Evolutionary conservation across 2,888 invertebrate species (phyloP).

Genomic region (Dendrolimus houi): DNA sequence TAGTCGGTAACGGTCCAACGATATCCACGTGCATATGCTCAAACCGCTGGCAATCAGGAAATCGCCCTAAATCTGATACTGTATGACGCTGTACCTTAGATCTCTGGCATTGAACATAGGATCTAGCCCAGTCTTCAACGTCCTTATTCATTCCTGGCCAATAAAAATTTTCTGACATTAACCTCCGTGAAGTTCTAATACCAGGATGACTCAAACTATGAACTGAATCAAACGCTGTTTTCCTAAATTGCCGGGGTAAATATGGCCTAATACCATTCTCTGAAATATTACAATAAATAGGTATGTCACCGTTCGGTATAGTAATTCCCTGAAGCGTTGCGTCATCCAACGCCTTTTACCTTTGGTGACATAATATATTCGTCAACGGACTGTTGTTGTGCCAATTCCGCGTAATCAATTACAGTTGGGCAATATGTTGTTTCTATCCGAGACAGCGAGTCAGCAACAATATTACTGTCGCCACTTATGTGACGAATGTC

Average conservation of each 20-base stretch:
- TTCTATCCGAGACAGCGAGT: slow-evolving; percentile 10
- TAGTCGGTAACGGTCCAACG: slow-evolving; percentile 16
- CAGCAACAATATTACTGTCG: slow-evolving; percentile 9
- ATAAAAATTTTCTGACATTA: slow-evolving; percentile 5
- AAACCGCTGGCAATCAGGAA: slow-evolving; percentile 5
- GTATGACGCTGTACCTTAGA: slow-evolving; percentile 10
- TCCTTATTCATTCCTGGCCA: slow-evolving; percentile 10
- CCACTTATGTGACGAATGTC: slow-evolving; percentile 10
- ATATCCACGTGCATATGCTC: slow-evolving; percentile 17
- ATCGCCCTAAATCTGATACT: slow-evolving; percentile 4
- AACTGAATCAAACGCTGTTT: slow-evolving; percentile 1
- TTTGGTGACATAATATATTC: background rate
- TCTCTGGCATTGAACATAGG: slow-evolving; percentile 12
- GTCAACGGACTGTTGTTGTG: slow-evolving; percentile 6
- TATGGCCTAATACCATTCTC: slow-evolving; percentile 5
- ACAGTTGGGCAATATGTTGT: slow-evolving; percentile 8
- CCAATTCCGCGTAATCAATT: slow-evolving; percentile 11
- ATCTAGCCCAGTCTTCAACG: slow-evolving; percentile 5
- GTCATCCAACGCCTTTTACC: background rate
- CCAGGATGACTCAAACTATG: slow-evolving; percentile 6
- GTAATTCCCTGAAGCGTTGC: background rate
- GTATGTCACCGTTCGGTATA: slow-evolving; percentile 1
- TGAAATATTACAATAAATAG: slow-evolving; percentile 9
- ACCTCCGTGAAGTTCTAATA: background rate
- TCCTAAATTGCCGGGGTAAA: slow-evolving; percentile 6